Evolutionary conservation across 1,140 invertebrate genomes (phyloP).

Genomic region (Dendrolimus kikuchii): DNA sequence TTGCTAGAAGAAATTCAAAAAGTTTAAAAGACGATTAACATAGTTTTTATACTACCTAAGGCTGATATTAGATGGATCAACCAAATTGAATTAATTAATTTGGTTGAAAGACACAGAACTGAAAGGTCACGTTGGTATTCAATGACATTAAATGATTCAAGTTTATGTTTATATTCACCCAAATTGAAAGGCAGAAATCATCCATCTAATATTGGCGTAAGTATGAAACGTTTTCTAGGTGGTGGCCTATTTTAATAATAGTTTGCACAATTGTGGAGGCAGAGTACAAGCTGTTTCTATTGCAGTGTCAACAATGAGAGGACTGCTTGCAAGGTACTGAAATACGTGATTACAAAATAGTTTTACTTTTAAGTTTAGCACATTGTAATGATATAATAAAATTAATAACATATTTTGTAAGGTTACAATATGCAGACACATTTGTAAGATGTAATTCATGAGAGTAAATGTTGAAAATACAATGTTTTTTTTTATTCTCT

Average conservation of each 20-base stretch:
- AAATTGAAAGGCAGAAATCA: neutral
- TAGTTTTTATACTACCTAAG: no score
- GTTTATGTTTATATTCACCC: neutral
- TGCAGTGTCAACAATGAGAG: conserved; percentile 19
- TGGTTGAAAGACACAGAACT: no score
- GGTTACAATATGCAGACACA: conserved; percentile 65
- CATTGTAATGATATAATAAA: conserved; percentile 62
- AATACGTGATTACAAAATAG: conserved; percentile 57
- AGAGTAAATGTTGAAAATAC: conserved; percentile 65
- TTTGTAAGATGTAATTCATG: conserved; percentile 68
- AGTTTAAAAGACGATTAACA: no score
- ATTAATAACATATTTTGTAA: conserved; percentile 62
- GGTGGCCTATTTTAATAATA: conserved; percentile 27
- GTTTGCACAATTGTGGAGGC: conserved; percentile 28
- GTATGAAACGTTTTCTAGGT: conserved; percentile 20
- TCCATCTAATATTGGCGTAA: conserved; percentile 1
- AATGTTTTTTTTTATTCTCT: conserved; percentile 14
- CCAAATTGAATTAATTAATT: no score
- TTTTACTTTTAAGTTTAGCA: conserved; percentile 66
- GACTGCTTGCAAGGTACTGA: conserved; percentile 59
- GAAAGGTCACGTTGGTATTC: no score
- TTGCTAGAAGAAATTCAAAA: no score
- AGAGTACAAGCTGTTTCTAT: no score
- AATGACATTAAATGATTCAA: no score
- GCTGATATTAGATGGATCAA: no score